Base-by-base conservation (phyloP, 2,113 vertebrate species). In the Diglossa brunneiventris region DNA sequence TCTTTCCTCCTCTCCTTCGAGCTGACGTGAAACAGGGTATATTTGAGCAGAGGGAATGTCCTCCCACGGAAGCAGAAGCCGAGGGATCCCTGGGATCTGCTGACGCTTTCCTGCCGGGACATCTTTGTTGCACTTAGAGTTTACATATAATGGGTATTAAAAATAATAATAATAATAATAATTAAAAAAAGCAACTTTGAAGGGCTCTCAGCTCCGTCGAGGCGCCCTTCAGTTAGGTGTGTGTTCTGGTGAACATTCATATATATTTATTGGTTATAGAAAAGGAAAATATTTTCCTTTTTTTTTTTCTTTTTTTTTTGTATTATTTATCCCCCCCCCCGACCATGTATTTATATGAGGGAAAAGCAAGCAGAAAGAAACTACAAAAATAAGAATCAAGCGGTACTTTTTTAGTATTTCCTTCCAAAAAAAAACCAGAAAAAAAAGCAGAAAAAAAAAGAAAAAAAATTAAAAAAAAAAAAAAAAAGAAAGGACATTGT, bases 261-360 rank as follows among this genome's bases (percentile, higher is more conserved):
- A 99, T 99, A 99, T 99, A 99, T 99, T 99, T 99, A 99, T 99
- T 99, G 99, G 98, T 99, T 99, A 99, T 98, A 99, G 98, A 99
- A 98, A 98, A 98, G 92, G 98, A 98, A 98, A 98, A 98, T 98
- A 99, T 98, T 98, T 99, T 98, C 95, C 95, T 98, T 96, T 96
- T 95, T 33, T 58, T 10, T 13, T 11, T 4, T 16, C 6, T 15
- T 7, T 5, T 89, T 28, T 39, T 98, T 99, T 99, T 97, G 98
- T 99, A 98, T 99, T 99, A 99, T 99, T 99, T 99, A 99, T 99
- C 99, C 98, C 97, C 49, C 8, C 23, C 13, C 97, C 47, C 10
- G 27, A 91, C 91, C 95, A 98, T 98, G 99, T 99, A 99, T 99
- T 99, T 99, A 99, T 99, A 99, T 98, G 97, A 97, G 93, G 83